phyloP scores from a whole-genome alignment of 2,888 invertebrate genomes.

The Megastigmus dorsalis region DNA sequence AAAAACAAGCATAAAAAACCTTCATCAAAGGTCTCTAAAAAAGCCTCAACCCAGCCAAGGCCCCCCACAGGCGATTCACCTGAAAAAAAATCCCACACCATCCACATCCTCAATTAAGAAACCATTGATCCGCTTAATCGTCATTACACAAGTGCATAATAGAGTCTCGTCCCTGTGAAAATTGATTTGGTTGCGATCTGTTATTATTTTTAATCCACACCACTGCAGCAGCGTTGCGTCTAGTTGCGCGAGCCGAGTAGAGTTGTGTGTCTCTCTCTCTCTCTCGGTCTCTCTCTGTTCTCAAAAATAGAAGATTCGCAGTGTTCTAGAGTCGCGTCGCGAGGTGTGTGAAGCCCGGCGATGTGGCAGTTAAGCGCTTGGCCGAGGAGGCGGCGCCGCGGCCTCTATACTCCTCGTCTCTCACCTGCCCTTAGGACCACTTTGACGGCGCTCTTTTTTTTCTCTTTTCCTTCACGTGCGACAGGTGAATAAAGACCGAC shows the following conservation, averaged over 20 bases:
- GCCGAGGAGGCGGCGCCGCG: background rate
- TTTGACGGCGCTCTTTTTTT: background rate
- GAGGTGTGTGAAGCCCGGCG: background rate
- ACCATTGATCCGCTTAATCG: no score
- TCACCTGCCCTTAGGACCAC: conserved; percentile 10
- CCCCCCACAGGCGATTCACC: no score
- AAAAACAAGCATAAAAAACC: no score
- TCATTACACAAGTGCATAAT: no score
- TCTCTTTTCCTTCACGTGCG: conserved; percentile 20
- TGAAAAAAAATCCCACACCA: no score
- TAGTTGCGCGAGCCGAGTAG: conserved; percentile 23
- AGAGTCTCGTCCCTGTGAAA: no score
- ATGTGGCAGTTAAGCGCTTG: conserved; percentile 18
- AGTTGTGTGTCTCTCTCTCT: no score
- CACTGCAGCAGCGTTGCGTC: background rate
- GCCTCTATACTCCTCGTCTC: conserved; percentile 2
- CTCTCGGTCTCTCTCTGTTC: no score
- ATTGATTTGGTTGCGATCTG: conserved; percentile 28
- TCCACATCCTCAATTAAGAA: no score
- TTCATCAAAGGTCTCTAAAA: no score
- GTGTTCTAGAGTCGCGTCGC: background rate
- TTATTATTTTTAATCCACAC: conserved; percentile 49
- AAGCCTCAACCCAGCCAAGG: no score
- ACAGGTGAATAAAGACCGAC: conserved; percentile 33
- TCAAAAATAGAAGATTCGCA: conserved; percentile 46